A percentile compares a stretch with the other conserved stretches of the same genome.
phyloP scores from a whole-genome alignment of 2,113 vertebrate species.

The Pandion haliaetus region DNA sequence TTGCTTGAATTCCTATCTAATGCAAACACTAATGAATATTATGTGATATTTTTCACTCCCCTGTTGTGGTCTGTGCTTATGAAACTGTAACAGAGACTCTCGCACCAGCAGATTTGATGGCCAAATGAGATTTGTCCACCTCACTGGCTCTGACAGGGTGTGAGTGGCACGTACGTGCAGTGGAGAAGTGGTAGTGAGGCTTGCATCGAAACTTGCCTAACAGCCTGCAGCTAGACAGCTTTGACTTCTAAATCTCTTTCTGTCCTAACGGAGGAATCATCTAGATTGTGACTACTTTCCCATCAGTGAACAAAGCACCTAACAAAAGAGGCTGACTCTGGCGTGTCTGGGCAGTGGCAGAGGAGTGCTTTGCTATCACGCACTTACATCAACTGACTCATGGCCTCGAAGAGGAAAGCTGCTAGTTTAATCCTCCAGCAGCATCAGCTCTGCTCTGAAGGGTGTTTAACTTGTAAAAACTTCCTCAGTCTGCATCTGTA shows the following conservation, averaged over 20 bases:
- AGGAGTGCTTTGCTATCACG: constrained; percentile 41
- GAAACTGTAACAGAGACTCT: background rate
- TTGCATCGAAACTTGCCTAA: constrained; percentile 39
- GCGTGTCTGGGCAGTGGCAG: constrained; percentile 55
- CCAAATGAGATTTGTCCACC: background rate
- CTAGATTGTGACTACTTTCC: constrained; percentile 52
- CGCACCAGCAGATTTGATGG: background rate
- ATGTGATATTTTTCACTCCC: background rate
- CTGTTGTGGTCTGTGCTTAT: background rate
- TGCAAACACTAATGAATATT: background rate
- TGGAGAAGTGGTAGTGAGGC: background rate
- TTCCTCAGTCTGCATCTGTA: background rate
- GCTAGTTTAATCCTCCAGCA: background rate
- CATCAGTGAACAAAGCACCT: constrained; percentile 33
- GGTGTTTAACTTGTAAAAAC: background rate
- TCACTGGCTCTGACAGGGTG: background rate
- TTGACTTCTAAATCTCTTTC: constrained; percentile 49
- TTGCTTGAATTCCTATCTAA: background rate
- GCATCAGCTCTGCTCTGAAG: background rate
- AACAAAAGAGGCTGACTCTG: constrained; percentile 53
- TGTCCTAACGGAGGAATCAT: constrained; percentile 43
- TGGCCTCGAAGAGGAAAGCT: background rate
- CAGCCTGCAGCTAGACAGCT: constrained; percentile 48
- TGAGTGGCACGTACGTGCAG: background rate
- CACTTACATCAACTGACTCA: constrained; percentile 35